These are phyloP conservation scores for Macquaria australasica DNA, from an alignment of 2,113 vertebrate genomes.

Conservation along the genomic window DNA sequence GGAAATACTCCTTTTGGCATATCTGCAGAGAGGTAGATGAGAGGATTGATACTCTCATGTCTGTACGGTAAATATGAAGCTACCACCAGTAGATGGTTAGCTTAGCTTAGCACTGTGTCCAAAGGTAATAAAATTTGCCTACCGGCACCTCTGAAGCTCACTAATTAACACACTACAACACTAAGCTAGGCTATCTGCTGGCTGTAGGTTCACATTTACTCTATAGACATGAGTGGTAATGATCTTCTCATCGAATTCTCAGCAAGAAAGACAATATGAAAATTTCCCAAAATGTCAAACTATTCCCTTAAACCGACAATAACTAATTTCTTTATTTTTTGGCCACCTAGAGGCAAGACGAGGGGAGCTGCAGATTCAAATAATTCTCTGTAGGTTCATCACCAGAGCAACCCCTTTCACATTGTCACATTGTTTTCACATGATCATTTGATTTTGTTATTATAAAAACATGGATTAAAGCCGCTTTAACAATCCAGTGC, in stretches of 20 bases:
- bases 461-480: neutral
- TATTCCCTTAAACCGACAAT: neutral
- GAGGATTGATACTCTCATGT: neutral
- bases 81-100: neutral
- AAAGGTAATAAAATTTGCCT: neutral
- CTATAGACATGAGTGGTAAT: neutral
- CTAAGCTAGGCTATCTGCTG: too few species aligned
- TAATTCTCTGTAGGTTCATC: neutral
- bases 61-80: neutral
- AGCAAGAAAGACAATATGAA: neutral
- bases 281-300: neutral
- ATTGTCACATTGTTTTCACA: neutral
- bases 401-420: neutral
- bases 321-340: neutral
- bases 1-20: neutral
- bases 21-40: neutral
- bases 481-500: neutral
- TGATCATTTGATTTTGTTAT: neutral
- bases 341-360: neutral
- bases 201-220: neutral
- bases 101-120: neutral
- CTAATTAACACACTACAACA: too few species aligned
- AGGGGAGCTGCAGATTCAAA: too few species aligned
- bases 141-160: neutral
- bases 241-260: neutral